Evolutionary conservation across 2,113 vertebrate species (phyloP), one percentile per base, ranked within the genome.

Genomic region (Grallaria varia): DNA sequence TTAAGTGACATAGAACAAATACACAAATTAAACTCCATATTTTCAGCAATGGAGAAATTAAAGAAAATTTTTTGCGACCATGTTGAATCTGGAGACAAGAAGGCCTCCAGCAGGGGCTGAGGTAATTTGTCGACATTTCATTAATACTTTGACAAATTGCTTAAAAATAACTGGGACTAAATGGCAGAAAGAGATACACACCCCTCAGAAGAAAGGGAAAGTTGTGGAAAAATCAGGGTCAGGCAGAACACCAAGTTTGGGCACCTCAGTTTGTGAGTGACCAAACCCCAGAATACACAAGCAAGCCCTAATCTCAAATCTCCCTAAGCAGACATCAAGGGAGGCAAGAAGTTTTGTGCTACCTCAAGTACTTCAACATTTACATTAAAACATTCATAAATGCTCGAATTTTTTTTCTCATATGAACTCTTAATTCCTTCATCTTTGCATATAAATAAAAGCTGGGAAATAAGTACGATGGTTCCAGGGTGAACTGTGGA

Each of bases 171-270:
- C 33, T 74, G 40, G 17, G 81, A 89, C 83, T 87, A 90, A 94
- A 93, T 86, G 58, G 94, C 90, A 97, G 83, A 97, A 97, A 82
- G 79, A 96, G 67, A 96, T 90, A 97, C 37, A 93, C 10, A 24
- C 88, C 86, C 94, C 81, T 30, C 69, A 86, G 47, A 66, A 95
- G 78, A 0, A 94, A 92, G 68, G 21, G 96, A 85, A 89, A 76
- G 77, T 88, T 59, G 23, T 69, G 80, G 85, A 95, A 81, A 97
- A 94, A 90, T 97, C 90, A 95, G 2, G 3, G 77, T 95, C 82
- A 95, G 58, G 19, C 55, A 95, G 84, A 89, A 95, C 6, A 39
- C 95, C 81, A 98, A 74, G 74, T 82, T 96, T 10, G 24, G 85
- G 62, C 71, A 95, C 92, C 87, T 88, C 40, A 97, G 91, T 69